Base-by-base conservation (phyloP, 2,797 vertebrate species). In the Acestrorhynchus altus region DNA sequence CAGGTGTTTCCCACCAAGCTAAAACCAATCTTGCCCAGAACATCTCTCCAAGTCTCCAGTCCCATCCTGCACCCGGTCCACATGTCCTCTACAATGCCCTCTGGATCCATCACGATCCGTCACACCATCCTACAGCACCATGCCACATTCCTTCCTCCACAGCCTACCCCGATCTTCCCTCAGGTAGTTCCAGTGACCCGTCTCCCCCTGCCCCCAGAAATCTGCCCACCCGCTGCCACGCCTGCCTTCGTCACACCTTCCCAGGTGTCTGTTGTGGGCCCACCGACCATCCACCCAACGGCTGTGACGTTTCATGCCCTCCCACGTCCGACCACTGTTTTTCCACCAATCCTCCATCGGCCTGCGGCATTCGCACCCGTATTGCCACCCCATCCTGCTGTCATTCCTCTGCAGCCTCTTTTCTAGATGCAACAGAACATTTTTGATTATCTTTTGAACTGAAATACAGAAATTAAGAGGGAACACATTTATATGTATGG, bases 351-450 rank as follows among this genome's bases (percentile, higher is more conserved):
- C 0, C 74, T 96, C 74, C 94, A 94, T 0, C 93, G 90, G 0
- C 15, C 91, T 0, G 54, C 85, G 0, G 66, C 84, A 42, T 95
- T 95, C 67, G 89, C 94, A 0, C 90, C 93, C 0, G 82, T 96
- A 59, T 39, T 92, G 11, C 89, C 84, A 13, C 72, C 93, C 0
- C 94, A 95, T 70, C 88, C 94, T 0, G 61, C 93, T 0, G 89
- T 95, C 83, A 92, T 95, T 71, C 92, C 94, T 0, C 88, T 96
- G n/a, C 95, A 95, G 81, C 93, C 94, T 40, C 92, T 96, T 51
- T 95, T 96, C 72, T 96, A 91, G 79, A 13, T 4, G 35, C 49
- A 39, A 18, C 56, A 66, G 22, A 1, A 9, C 16, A 20, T 9
- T 44, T 1, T 49, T 7, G 11, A 28, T 56, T 67, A 9, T 56